Percentiles rank a stretch among this genome's conserved stretches.
phyloP scores from a whole-genome alignment of 1,140 invertebrate genomes.

The Arion vulgaris region DNA sequence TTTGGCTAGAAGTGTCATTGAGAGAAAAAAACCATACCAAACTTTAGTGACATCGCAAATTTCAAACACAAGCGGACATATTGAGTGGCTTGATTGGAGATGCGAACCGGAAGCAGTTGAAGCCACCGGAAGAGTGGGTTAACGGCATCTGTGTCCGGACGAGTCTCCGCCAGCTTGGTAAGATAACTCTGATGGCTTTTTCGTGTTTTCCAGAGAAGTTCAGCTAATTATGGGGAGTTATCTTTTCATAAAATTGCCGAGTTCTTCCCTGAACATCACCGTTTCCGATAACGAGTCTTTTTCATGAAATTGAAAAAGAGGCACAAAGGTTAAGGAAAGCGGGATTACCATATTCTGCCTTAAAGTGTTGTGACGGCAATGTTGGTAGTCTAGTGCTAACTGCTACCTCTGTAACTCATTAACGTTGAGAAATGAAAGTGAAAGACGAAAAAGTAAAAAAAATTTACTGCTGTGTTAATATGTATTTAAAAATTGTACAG shows the following conservation, averaged over 20 bases:
- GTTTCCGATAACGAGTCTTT: not conserved
- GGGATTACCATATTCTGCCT: too few species aligned
- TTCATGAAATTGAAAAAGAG: too few species aligned
- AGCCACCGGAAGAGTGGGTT: slow-evolving; percentile 20
- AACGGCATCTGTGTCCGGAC: slow-evolving; percentile 5
- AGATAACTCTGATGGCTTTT: slow-evolving; percentile 39
- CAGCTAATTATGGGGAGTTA: slow-evolving; percentile 19
- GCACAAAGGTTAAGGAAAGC: too few species aligned
- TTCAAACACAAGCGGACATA: slow-evolving; percentile 7
- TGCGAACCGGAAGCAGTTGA: slow-evolving; percentile 26
- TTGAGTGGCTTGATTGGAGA: slow-evolving; percentile 13
- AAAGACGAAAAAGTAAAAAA: too few species aligned
- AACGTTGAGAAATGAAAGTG: too few species aligned
- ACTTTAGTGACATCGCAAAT: not conserved
- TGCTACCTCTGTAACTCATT: too few species aligned
- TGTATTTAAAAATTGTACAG: too few species aligned
- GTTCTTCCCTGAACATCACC: not conserved
- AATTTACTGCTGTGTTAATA: too few species aligned
- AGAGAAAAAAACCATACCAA: not conserved
- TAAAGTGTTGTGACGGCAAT: too few species aligned
- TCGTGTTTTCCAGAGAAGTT: slow-evolving; percentile 18
- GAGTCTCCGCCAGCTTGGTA: not conserved
- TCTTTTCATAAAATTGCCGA: not conserved
- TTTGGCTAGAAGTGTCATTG: not conserved
- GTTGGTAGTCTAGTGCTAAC: too few species aligned